Conservation (phyloP, 2,797 vertebrate species). For the Epinephelus coioides region DNA sequence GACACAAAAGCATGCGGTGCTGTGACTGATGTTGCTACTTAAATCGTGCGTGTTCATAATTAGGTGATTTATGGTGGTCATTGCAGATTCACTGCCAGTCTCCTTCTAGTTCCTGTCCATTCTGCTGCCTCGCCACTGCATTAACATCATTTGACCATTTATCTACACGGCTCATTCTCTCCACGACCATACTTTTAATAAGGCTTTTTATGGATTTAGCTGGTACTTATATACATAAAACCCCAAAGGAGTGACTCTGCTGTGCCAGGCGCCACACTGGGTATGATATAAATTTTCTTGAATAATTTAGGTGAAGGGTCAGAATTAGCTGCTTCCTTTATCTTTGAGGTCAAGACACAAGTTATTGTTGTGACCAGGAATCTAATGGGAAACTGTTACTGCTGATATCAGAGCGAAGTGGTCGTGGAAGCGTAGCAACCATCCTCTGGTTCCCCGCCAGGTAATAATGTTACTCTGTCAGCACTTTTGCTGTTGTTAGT, state of each 20-base stretch:
- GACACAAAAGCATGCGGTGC: conserved; percentile 76
- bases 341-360: neutral
- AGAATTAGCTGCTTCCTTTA: neutral
- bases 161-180: conserved; percentile 61
- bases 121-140: conserved; percentile 52
- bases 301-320: neutral
- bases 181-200: conserved; percentile 63
- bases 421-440: no score
- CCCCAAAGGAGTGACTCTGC: conserved; percentile 33
- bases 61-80: conserved; percentile 86
- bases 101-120: conserved; percentile 61
- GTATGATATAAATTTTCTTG: neutral
- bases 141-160: conserved; percentile 72
- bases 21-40: conserved; percentile 86
- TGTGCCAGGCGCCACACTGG: neutral
- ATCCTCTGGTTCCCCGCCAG: no score
- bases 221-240: conserved; percentile 52
- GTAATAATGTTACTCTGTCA: neutral
- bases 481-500: no score
- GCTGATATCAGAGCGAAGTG: no score
- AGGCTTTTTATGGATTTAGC: conserved; percentile 57
- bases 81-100: conserved; percentile 74
- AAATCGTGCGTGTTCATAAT: conserved; percentile 83
- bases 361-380: neutral
- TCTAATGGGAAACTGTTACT: neutral